These are phyloP conservation scores for Microtus oregoni DNA, from an alignment of 2,113 vertebrate species.

Conservation along the genomic window DNA sequence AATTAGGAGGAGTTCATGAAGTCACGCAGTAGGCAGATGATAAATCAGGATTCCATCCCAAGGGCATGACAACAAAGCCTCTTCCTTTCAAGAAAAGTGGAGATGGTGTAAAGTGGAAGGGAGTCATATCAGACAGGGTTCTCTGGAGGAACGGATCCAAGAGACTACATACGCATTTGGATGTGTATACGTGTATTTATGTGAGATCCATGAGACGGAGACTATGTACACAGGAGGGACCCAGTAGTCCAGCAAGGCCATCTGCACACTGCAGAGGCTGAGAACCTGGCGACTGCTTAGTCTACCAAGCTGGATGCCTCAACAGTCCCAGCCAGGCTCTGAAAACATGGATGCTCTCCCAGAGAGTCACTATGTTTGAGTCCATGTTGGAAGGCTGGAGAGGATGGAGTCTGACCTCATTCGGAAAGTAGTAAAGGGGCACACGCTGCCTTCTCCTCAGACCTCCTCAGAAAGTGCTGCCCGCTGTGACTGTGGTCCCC, in stretches of 20 bases:
- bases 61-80: not conserved
- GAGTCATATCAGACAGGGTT: not conserved
- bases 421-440: not conserved
- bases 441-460: not conserved
- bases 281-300: not conserved
- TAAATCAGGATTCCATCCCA: not conserved
- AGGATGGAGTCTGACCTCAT: not conserved
- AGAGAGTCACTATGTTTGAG: not conserved
- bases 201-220: not conserved
- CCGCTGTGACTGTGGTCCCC: not conserved
- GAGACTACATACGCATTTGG: not conserved
- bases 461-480: not conserved
- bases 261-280: not conserved
- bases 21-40: not conserved
- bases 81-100: not conserved
- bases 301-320: not conserved
- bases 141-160: not conserved
- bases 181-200: not conserved
- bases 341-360: not conserved
- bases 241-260: not conserved
- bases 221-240: not conserved
- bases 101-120: not conserved
- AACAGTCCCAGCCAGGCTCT: not conserved
- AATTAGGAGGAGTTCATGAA: not conserved
- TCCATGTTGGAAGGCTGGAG: not conserved